Evolutionary conservation across 2,888 invertebrate species (phyloP).

Genomic region (Pammene fasciana): DNA sequence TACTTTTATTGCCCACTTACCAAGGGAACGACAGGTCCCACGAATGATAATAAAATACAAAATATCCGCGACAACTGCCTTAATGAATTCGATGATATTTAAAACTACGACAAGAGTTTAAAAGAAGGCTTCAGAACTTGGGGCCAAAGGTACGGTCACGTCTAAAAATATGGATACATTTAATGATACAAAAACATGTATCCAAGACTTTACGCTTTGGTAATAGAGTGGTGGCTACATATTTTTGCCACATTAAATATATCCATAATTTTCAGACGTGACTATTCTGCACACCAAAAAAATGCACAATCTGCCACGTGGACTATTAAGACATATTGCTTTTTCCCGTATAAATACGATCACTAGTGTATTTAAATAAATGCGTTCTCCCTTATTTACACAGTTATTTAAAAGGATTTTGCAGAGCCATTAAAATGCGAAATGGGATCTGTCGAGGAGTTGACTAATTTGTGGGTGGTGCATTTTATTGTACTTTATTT

Average conservation of each 20-base stretch:
- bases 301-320: background rate
- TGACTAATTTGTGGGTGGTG: slow-evolving; percentile 58
- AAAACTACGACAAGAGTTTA: slow-evolving; percentile 24
- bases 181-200: too few species aligned
- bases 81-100: slow-evolving; percentile 40
- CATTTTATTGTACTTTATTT: slow-evolving; percentile 11
- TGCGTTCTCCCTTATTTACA: too few species aligned
- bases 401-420: too few species aligned
- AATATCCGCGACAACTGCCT: slow-evolving; percentile 34
- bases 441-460: slow-evolving; percentile 53
- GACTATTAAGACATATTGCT: too few species aligned
- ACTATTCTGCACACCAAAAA: background rate
- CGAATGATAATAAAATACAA: slow-evolving; percentile 38
- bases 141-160: background rate
- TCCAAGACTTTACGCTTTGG: too few species aligned
- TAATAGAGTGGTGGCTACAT: too few species aligned
- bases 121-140: slow-evolving; percentile 12
- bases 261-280: too few species aligned
- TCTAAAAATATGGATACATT: too few species aligned
- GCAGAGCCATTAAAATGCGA: too few species aligned
- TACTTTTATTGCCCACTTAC: slow-evolving; percentile 40
- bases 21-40: slow-evolving; percentile 37
- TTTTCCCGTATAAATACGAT: too few species aligned
- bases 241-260: too few species aligned
- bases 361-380: too few species aligned